A percentile compares a stretch with the other conserved stretches of the same genome.
Evolutionary conservation across 2,888 invertebrate genomes (phyloP).

Genomic region (Pseudoips prasinana): DNA sequence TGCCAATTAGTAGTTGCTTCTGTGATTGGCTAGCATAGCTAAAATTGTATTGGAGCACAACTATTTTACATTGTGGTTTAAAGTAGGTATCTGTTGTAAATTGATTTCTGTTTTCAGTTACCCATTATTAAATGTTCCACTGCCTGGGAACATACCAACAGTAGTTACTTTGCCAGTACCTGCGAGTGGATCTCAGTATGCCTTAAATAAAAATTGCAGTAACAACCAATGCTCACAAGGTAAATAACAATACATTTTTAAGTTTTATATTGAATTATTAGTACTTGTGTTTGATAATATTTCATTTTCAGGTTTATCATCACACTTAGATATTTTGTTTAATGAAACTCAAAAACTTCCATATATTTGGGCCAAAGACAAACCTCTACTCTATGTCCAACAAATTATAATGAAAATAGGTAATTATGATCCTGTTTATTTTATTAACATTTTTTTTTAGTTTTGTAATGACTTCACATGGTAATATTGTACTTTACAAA

Average conservation of each 20-base stretch:
- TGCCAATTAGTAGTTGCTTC: no score
- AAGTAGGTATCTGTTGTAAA: no score
- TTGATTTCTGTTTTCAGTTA: conserved; percentile 81
- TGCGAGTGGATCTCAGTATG: conserved; percentile 31
- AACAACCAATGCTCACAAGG: conserved; percentile 48
- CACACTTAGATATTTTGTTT: conserved; percentile 52
- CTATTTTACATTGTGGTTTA: no score
- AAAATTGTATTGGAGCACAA: no score
- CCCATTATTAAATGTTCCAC: conserved; percentile 91
- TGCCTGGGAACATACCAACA: conserved; percentile 94
- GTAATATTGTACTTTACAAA: no score
- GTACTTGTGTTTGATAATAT: no score
- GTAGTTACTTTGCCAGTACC: conserved; percentile 81
- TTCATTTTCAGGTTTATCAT: conserved; percentile 49
- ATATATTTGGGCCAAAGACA: conserved; percentile 84
- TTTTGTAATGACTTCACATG: background rate
- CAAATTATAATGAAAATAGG: conserved; percentile 87
- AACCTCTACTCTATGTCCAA: conserved; percentile 87
- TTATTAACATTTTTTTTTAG: background rate
- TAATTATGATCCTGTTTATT: conserved; percentile 32
- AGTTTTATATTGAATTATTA: no score
- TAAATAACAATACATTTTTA: conserved; percentile 31
- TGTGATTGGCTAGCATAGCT: no score
- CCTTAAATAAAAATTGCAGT: conserved; percentile 40
- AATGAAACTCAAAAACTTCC: conserved; percentile 77